These are phyloP conservation scores for Ellobius talpinus DNA, from an alignment of 2,113 vertebrate species.

Conservation along the genomic window DNA sequence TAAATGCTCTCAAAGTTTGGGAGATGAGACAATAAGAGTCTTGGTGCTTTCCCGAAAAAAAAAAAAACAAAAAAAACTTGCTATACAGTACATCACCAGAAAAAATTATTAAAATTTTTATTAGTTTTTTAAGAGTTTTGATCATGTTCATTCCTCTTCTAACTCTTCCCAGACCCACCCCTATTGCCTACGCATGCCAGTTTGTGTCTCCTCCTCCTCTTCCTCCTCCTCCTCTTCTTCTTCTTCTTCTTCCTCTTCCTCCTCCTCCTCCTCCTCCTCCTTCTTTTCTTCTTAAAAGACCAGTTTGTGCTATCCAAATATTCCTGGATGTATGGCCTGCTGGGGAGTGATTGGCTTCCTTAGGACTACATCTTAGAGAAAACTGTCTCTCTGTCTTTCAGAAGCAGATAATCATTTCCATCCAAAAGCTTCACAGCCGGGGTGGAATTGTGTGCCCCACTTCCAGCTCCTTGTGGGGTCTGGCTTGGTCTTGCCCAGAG, in stretches of 20 bases:
- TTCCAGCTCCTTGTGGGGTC: neutral
- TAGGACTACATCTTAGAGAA: neutral
- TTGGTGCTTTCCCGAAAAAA: neutral
- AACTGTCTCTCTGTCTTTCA: neutral
- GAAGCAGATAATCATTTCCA: neutral
- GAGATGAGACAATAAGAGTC: neutral
- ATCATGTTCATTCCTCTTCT: neutral
- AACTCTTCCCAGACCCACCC: neutral
- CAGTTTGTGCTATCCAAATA: neutral
- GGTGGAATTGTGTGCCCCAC: neutral
- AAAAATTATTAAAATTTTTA: neutral
- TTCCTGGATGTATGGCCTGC: neutral
- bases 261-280: too few relatives aligned
- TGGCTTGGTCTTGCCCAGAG: neutral
- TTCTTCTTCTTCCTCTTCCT: too few relatives aligned
- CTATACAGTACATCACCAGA: neutral
- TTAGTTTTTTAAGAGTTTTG: neutral
- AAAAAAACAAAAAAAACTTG: neutral
- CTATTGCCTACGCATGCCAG: neutral
- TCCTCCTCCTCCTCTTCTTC: too few relatives aligned
- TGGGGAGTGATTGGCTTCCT: neutral
- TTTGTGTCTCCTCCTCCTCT: neutral
- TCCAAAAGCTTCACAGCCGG: neutral
- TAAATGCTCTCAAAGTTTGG: constrained; percentile 27
- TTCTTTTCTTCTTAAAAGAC: neutral